A percentile compares a stretch with the other conserved stretches of the same genome.
These are phyloP conservation scores for Progne subis DNA, from an alignment of 2,113 vertebrate genomes.

Conservation along the genomic window DNA sequence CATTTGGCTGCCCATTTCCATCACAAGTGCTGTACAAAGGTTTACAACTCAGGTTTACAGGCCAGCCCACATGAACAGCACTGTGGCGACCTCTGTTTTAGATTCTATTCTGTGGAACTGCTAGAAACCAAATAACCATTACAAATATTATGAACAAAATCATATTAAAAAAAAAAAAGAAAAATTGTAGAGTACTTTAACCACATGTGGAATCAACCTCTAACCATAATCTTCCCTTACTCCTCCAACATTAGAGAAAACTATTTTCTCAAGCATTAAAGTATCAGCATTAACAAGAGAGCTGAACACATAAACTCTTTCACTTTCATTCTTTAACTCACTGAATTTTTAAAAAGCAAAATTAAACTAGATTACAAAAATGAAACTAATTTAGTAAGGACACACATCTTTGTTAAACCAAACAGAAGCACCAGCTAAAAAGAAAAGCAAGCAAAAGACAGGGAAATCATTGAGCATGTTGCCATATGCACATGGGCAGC, in stretches of 20 bases:
- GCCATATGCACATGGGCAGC: neutral
- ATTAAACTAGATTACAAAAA: neutral
- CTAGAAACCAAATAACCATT: slow-evolving; percentile 24
- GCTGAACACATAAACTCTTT: neutral
- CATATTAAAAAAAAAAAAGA: neutral
- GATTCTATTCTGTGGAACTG: neutral
- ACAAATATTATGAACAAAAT: slow-evolving; percentile 3
- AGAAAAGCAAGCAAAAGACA: neutral
- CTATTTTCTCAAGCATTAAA: slow-evolving; percentile 30
- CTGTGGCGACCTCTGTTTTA: neutral
- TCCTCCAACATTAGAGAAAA: neutral
- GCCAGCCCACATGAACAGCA: neutral
- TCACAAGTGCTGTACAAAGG: neutral
- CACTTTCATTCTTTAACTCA: neutral
- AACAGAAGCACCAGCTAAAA: neutral
- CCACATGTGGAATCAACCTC: slow-evolving; percentile 14
- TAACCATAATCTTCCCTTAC: slow-evolving; percentile 55
- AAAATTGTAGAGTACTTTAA: slow-evolving; percentile 30
- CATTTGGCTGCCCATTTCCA: neutral
- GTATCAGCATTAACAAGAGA: neutral
- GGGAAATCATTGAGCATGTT: neutral
- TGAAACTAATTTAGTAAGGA: neutral
- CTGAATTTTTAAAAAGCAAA: neutral
- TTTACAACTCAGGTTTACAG: neutral
- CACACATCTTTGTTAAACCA: neutral